Evolutionary conservation across 2,888 invertebrate species (phyloP).

Genomic region (Agonopterix arenella): DNA sequence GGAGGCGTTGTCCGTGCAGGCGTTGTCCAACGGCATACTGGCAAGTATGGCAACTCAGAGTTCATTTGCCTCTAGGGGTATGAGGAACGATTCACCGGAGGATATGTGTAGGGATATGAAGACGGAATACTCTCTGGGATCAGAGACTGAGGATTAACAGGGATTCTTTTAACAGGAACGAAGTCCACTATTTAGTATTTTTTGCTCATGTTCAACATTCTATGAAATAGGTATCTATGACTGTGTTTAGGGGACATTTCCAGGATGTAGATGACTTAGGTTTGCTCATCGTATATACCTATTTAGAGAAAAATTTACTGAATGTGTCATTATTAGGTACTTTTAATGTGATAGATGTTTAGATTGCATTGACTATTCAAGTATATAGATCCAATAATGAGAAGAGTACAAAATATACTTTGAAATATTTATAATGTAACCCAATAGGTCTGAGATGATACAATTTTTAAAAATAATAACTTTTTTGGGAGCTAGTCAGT

Average conservation of each 20-base stretch:
- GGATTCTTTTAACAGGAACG: slow-evolving; percentile 7
- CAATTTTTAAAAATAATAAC: not conserved
- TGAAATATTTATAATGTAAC: not conserved
- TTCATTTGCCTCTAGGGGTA: slow-evolving; percentile 38
- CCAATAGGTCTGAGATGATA: not conserved
- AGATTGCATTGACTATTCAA: slow-evolving; percentile 2
- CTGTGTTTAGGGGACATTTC: slow-evolving; percentile 7
- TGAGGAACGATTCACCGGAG: slow-evolving; percentile 57
- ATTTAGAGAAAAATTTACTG: not conserved
- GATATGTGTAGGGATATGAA: slow-evolving; percentile 57
- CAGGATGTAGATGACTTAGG: slow-evolving; percentile 14
- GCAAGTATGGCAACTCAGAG: slow-evolving; percentile 63
- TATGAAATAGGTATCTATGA: slow-evolving; percentile 15
- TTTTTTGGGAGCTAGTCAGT: slow-evolving; percentile 32
- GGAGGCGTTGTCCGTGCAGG: slow-evolving; percentile 63
- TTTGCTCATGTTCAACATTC: slow-evolving; percentile 19
- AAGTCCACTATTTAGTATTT: slow-evolving; percentile 1
- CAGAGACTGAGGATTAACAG: slow-evolving; percentile 56
- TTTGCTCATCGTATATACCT: slow-evolving; percentile 24
- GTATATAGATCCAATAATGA: slow-evolving; percentile 1
- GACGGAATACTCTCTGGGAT: slow-evolving; percentile 55
- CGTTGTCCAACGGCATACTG: slow-evolving; percentile 63
- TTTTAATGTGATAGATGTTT: slow-evolving; percentile 31
- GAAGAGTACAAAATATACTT: slow-evolving; percentile 7
- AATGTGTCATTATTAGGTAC: slow-evolving; percentile 18